Evolutionary conservation across 1,140 invertebrate genomes (phyloP), one percentile per base, ranked within the genome.

Genomic region (Pteromalus puparum): DNA sequence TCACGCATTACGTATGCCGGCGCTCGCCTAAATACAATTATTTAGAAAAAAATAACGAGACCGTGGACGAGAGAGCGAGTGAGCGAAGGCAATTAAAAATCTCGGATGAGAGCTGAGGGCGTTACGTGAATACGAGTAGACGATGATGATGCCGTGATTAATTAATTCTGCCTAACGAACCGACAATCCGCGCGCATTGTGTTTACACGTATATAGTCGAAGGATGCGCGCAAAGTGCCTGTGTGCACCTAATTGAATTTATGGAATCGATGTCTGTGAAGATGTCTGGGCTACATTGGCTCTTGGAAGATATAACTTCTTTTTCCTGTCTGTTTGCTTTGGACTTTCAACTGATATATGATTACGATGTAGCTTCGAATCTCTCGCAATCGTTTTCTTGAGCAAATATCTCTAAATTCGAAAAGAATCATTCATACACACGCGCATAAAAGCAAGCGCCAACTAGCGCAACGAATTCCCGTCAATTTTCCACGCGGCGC

Each of bases 401-500:
- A 53, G 48, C 48, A 15, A 4, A 53, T 10, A 18, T 53, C 48
- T 53, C 18, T 53, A 9, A 10, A 10, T 48, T 15, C 48, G 15
- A 42, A 42, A 42, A 42, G 38, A 21, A 21, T 65, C n/a, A 65
- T 65, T 5, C n/a, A 65, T 68, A 2, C 0, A 3, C 26, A 68
- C 26, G 26, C 18, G 30, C 21, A 75, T 42, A 70, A 15, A 5
- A 70, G 13, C 67, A 3, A 28, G 7, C 3, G 5, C 9, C 87
- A 89, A 88, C 87, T 73, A 90, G 88, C 87, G 88, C 78, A 86
- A 89, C 88, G 86, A 89, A 88, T 90, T 89, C 89, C 86, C 87
- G 88, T 88, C 88, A 90, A 88, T 91, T 89, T 84, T 76, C 73
- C 74, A 30, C n/a, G 70, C 3, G 46, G 85, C 83, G 83, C 79